A percentile compares a stretch with the other conserved stretches of the same genome.
These are phyloP conservation scores for Mus musculus DNA, from an alignment of 2,113 vertebrate genomes.

Conservation along the genomic window GRCm39 chr6:10504501-10505000, in stretches of 20 bases:
- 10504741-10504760: neutral
- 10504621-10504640: neutral
- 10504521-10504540: neutral
- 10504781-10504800: neutral
- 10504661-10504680: neutral
- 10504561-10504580: neutral
- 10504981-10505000: neutral
- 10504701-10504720: neutral
- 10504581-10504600: neutral
- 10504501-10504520: neutral
- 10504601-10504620: neutral
- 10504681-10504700: neutral
- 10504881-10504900: neutral
- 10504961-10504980: neutral
- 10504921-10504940: rapidly evolving
- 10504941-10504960: too few relatives aligned
- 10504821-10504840: neutral
- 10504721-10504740: neutral
- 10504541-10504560: neutral
- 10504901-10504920: neutral
- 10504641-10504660: neutral
- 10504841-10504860: neutral
- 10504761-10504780: neutral
- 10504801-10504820: neutral
- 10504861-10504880: neutral